phyloP scores from a whole-genome alignment of 2,797 vertebrate genomes.

The Cryptoblepharus egeriae region DNA sequence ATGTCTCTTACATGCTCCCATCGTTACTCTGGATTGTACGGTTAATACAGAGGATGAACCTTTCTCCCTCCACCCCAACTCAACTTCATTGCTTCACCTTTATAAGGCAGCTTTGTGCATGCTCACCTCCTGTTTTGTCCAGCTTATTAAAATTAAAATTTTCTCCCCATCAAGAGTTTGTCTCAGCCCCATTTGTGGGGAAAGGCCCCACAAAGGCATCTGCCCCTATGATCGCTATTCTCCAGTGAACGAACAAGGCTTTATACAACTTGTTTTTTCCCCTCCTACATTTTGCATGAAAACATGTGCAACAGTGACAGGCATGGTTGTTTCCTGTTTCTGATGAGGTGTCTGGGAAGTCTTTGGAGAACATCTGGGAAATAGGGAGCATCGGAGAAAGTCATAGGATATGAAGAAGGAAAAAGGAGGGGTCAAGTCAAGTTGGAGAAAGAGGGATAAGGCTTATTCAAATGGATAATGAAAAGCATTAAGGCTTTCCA shows the following conservation, averaged over 20 bases:
- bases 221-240: neutral
- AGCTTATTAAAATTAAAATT: too few species aligned
- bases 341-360: neutral
- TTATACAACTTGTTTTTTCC: neutral
- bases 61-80: too few species aligned
- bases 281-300: too few species aligned
- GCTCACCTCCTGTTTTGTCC: neutral
- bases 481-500: conserved; percentile 54
- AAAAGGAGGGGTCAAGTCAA: conserved; percentile 50
- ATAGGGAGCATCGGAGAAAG: conserved; percentile 33
- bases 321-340: neutral
- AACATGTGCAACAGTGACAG: too few species aligned
- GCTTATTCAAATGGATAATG: conserved; percentile 58
- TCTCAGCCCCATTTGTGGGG: neutral
- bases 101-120: neutral
- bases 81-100: neutral
- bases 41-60: too few species aligned
- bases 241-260: neutral
- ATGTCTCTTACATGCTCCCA: too few species aligned
- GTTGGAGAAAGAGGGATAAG: conserved; percentile 51
- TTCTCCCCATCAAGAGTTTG: too few species aligned
- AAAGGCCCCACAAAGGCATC: too few species aligned
- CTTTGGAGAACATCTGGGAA: neutral
- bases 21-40: too few species aligned
- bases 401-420: conserved; percentile 48